Base-by-base conservation (phyloP, 2,888 invertebrate species). In the Erebia aethiops region DNA sequence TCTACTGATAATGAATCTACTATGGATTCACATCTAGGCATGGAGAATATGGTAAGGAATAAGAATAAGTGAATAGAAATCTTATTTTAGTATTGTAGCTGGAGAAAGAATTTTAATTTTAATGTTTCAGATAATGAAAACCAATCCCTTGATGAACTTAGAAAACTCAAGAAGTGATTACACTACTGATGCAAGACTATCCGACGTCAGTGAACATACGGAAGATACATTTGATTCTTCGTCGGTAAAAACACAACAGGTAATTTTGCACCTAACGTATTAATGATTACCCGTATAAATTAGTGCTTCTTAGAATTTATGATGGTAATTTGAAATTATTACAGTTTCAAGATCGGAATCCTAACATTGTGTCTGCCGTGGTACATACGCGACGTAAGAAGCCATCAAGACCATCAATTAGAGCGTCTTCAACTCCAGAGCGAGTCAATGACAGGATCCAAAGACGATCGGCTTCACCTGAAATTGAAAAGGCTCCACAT, bases 31-130 rank as follows among this genome's bases (percentile, higher is more conserved):
- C 82, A 89, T 58, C 87, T 92, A 52, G 90, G 90, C 77, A 87
- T 93, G 86, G 91, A 88, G 74, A 92, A 89, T 79, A 87, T 92
- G 90, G 92, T 93, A 84, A 80, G 84, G 70, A 46, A 92, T 93
- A 84, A 80, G 84, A 69, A 41, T 57, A 4, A 14, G 13, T 26
- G 21, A 26, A 57, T 57, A 26, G 14, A 13, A 21, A 14, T 13
- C 56, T 21, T 7, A 7, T 1, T 26, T 21, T 0, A 46, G 18
- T 16, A 2, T 60, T 26, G 5, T 60, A 18, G 4, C 7, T 26
- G 41, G 13, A n/a, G 43, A 9, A 43, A 21, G 26, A 46, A 62
- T 16, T n/a, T 8, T 9, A 16, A 58, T 58, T 60, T 7, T 8
- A 43, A 43, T 52, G 18, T 64, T 70, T n/a, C 80, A 93, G 92